Evolutionary conservation across 2,113 vertebrate species (phyloP).

Genomic region (Siniperca knerii): DNA sequence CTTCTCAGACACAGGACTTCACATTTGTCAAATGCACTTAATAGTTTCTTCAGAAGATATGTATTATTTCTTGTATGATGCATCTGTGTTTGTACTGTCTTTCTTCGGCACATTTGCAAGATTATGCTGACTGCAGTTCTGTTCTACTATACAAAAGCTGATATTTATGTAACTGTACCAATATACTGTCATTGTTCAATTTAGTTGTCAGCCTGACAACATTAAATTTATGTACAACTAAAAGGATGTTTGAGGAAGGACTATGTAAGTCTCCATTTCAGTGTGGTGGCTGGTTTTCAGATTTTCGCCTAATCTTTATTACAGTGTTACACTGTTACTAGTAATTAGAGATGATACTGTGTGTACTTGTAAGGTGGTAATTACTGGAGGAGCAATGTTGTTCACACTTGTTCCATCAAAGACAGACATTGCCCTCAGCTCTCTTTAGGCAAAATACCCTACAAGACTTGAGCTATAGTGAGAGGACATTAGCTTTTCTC

Average conservation of each 20-base stretch:
- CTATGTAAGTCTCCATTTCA: slow-evolving; percentile 7
- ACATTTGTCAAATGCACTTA: slow-evolving; percentile 26
- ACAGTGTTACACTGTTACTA: slow-evolving; percentile 20
- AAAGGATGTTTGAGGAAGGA: background rate
- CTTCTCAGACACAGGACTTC: background rate
- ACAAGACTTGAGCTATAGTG: background rate
- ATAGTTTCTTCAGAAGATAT: background rate
- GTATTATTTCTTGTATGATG: background rate
- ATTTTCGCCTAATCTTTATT: slow-evolving; percentile 21
- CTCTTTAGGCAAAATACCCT: slow-evolving; percentile 1
- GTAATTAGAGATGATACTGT: slow-evolving; percentile 25
- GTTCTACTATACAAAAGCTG: background rate
- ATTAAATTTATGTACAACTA: slow-evolving; percentile 7
- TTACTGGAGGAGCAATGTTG: slow-evolving; percentile 10
- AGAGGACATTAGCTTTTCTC: background rate
- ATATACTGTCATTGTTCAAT: background rate
- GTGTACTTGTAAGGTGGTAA: background rate
- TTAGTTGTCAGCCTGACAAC: background rate
- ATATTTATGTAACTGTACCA: background rate
- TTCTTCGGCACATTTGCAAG: slow-evolving; percentile 9
- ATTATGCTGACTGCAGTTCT: background rate
- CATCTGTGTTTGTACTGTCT: background rate
- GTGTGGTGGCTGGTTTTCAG: background rate
- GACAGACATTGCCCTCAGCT: slow-evolving; percentile 19
- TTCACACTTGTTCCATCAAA: slow-evolving; percentile 18